phyloP scores from a whole-genome alignment of 2,113 vertebrate genomes.

The Collichthys lucidus region DNA sequence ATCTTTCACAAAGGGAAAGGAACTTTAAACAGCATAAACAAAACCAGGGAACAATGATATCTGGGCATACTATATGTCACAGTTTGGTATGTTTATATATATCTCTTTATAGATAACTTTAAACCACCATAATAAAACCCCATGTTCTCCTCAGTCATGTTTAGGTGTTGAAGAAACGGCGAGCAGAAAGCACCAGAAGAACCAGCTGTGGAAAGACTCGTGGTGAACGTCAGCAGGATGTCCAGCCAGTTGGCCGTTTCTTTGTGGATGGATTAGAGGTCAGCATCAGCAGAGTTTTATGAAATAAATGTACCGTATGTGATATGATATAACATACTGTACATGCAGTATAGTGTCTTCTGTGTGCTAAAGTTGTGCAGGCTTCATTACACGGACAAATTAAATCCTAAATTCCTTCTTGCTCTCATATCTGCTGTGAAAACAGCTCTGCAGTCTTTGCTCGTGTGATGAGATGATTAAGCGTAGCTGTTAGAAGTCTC shows the following conservation, averaged over 20 bases:
- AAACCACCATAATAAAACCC: neutral
- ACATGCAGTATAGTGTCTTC: constrained; percentile 11
- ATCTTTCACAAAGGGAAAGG: neutral
- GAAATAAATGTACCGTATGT: neutral
- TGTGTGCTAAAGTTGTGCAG: constrained; percentile 23
- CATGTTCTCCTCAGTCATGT: constrained; percentile 5
- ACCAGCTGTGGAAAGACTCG: neutral
- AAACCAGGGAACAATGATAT: neutral
- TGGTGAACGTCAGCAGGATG: constrained; percentile 62
- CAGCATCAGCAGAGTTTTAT: neutral
- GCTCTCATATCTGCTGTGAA: constrained; percentile 15
- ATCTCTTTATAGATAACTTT: neutral
- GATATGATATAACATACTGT: constrained; percentile 10
- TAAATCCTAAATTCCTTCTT: constrained; percentile 18
- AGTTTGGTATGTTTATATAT: neutral
- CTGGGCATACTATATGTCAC: neutral
- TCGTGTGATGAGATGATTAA: constrained; percentile 54
- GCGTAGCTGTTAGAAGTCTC: constrained; percentile 21
- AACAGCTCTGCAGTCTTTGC: constrained; percentile 12
- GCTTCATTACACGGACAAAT: constrained; percentile 49
- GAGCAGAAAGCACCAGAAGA: constrained; percentile 29
- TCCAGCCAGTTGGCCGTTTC: constrained; percentile 57
- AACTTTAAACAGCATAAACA: neutral
- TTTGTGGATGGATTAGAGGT: constrained; percentile 82
- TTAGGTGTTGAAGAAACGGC: constrained; percentile 52